phyloP scores from a whole-genome alignment of 1,140 invertebrate species.

The Drosophila nikananu region DNA sequence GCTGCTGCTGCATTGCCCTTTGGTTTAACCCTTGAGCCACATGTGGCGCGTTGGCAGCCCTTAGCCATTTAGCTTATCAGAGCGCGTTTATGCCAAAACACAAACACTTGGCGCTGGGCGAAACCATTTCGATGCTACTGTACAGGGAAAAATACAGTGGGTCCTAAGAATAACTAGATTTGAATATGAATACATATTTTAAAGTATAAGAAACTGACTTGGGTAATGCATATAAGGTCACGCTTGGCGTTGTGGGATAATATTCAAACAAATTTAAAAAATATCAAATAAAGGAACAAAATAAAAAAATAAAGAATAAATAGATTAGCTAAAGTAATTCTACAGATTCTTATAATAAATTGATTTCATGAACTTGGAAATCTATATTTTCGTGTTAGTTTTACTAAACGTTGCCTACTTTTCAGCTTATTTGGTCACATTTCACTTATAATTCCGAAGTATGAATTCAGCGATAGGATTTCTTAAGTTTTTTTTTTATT shows the following conservation, averaged over 20 bases:
- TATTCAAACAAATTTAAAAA: too few species aligned
- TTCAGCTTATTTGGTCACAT: not conserved
- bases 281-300: too few species aligned
- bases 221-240: too few species aligned
- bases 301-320: too few species aligned
- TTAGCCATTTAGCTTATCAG: conserved; percentile 74
- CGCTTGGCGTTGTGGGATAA: too few species aligned
- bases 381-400: not conserved
- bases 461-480: not conserved
- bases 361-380: too few species aligned
- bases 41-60: conserved; percentile 46
- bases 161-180: not conserved
- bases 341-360: too few species aligned
- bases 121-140: conserved; percentile 30
- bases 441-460: not conserved
- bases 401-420: not conserved
- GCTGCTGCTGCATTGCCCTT: conserved; percentile 23
- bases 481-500: not conserved
- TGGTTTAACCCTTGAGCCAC: conserved; percentile 51
- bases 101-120: conserved; percentile 33
- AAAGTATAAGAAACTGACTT: not conserved
- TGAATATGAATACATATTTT: too few species aligned
- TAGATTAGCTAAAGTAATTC: too few species aligned
- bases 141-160: conserved; percentile 9
- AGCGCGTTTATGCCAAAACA: conserved; percentile 66